Conservation (phyloP, 2,888 invertebrate species). For the Drosophila setosimentum region DNA sequence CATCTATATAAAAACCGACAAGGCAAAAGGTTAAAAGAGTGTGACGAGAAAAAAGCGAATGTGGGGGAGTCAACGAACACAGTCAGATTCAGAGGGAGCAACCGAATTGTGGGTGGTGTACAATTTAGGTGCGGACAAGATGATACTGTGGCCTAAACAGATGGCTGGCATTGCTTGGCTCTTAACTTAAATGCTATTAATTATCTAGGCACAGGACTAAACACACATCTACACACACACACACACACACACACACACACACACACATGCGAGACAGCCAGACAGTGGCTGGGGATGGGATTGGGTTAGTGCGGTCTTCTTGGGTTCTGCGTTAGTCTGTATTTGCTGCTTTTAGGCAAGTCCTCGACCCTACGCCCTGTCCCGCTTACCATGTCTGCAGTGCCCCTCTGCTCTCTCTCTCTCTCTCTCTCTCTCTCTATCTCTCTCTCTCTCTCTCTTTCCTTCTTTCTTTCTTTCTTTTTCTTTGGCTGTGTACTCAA, state of each 20-base stretch:
- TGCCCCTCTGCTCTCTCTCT: not conserved
- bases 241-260: constrained; percentile 15
- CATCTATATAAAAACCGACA: constrained; percentile 52
- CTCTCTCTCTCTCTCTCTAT: too few species aligned
- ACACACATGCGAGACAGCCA: constrained; percentile 23
- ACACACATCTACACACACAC: constrained; percentile 22
- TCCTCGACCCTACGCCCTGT: constrained; percentile 46
- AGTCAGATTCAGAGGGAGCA: constrained; percentile 8
- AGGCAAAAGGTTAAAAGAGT: constrained; percentile 74
- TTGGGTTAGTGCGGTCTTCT: not conserved
- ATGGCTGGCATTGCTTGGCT: constrained; percentile 73
- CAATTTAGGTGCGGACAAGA: constrained; percentile 47
- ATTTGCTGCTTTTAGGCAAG: constrained; percentile 48
- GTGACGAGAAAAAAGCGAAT: constrained; percentile 24
- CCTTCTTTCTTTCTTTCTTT: constrained; percentile 10
- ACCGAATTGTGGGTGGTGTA: constrained; percentile 5
- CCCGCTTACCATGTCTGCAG: constrained; percentile 25
- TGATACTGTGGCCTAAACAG: constrained; percentile 58
- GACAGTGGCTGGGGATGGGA: constrained; percentile 12
- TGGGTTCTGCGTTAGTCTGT: constrained; percentile 26
- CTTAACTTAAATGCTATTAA: constrained; percentile 81
- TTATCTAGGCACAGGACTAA: constrained; percentile 63
- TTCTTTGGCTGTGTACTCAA: constrained; percentile 26
- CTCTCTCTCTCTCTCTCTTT: not conserved
- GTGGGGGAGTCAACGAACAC: not conserved